Base-by-base conservation (phyloP, 2,797 vertebrate genomes). In the Varecia variegata region DNA sequence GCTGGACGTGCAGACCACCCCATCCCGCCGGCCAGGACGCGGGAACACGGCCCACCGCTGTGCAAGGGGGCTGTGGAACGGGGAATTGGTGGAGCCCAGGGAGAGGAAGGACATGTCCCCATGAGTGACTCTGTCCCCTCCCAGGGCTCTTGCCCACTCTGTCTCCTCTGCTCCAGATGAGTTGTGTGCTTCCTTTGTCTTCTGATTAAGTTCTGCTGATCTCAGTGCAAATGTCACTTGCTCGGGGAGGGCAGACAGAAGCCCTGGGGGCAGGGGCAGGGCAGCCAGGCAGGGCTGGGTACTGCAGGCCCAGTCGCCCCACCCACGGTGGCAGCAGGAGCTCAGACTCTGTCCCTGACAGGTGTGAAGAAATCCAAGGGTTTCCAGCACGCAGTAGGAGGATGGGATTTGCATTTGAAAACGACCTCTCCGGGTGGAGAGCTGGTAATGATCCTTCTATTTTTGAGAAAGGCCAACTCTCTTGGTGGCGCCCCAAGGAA, bases 391-490 rank as follows among this genome's bases (percentile, higher is more conserved):
- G 27, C 10, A 1, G 7, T 0, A 30, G 30, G 95, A 60, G 23
- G 23, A 43, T 0, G 18, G 71, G 20, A n/a, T 67, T 83, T 88
- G 81, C 87, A 40, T 89, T 58, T 91, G 93, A 71, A 84, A 70
- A 40, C 23, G 25, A 6, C 52, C 86, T 83, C 95, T 10, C 0
- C 0, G 0, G 47, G 35, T 1, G 45, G 43, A 58, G 87, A 50
- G n/a, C 9, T 1, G 1, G 0, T 62, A 79, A 87, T 32, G 95
- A 81, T 1, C 6, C 65, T 90, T 93, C 96, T 97, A 77, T 97
- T 95, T 97, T 95, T 93, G 88, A 94, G 95, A 96, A 94, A 97
- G 88, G 83, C 27, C 92, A 21, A 23, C 58, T 94, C 79, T 70
- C 77, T 25, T 2, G 90, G 92, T 70, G 93, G 93, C 20, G 20